Evolutionary conservation across 2,113 vertebrate genomes (phyloP).

Genomic region (Macquaria ambigua): DNA sequence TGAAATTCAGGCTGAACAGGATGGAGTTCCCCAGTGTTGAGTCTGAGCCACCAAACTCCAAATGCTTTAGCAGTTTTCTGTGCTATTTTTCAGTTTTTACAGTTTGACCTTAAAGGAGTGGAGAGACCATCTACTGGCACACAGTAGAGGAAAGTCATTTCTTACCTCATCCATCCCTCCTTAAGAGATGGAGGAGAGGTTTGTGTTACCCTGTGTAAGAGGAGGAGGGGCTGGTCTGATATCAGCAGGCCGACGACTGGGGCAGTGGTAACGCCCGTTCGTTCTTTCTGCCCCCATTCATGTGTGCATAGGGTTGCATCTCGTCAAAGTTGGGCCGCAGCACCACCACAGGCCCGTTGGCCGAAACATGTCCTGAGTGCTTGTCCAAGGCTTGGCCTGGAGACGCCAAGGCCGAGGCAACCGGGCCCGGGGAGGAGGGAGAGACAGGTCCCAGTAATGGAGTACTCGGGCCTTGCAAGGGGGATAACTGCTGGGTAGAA

Average conservation of each 20-base stretch:
- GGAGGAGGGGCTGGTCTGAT: conserved; percentile 66
- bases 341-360: conserved; percentile 92
- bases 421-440: conserved; percentile 65
- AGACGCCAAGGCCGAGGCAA: conserved; percentile 70
- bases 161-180: conserved; percentile 57
- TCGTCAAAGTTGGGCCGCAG: conserved; percentile 94
- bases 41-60: conserved; percentile 76
- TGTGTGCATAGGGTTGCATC: conserved; percentile 96
- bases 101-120: conserved; percentile 66
- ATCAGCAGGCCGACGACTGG: conserved; percentile 99
- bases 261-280: conserved; percentile 95
- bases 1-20: conserved; percentile 63
- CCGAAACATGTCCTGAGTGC: conserved; percentile 90
- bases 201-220: conserved; percentile 75
- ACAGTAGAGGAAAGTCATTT: conserved; percentile 88
- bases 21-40: conserved; percentile 75
- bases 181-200: conserved; percentile 65
- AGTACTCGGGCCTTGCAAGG: conserved; percentile 74
- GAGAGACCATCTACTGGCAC: conserved; percentile 88
- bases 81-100: conserved; percentile 56
- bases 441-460: conserved; percentile 74
- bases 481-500: conserved; percentile 71
- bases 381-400: conserved; percentile 84
- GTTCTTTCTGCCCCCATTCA: conserved; percentile 97
- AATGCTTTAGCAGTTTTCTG: conserved; percentile 85